Evolutionary conservation across 2,888 invertebrate genomes (phyloP).

Genomic region (Drosophila vallismaia): DNA sequence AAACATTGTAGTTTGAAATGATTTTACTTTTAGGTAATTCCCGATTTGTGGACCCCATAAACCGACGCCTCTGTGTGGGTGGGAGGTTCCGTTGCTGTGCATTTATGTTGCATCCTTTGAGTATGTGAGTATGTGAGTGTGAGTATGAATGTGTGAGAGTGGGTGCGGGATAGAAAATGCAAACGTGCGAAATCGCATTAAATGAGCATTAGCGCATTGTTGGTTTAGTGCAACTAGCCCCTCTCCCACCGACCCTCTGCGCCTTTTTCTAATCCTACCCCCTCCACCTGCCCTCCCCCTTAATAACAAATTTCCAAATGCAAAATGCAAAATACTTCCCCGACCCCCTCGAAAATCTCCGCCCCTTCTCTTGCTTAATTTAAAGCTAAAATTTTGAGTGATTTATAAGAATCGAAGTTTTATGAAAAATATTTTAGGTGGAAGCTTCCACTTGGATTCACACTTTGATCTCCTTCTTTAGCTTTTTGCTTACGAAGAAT

Average conservation of each 20-base stretch:
- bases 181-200: slow-evolving; percentile 79
- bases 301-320: background rate
- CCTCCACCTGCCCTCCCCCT: background rate
- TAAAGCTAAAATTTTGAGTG: slow-evolving; percentile 18
- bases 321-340: background rate
- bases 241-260: too few species aligned
- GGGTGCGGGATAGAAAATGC: slow-evolving; percentile 51
- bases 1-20: background rate
- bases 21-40: background rate
- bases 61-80: background rate
- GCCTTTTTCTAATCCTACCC: background rate
- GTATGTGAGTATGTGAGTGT: slow-evolving; percentile 15
- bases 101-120: slow-evolving; percentile 6
- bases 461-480: background rate
- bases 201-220: slow-evolving; percentile 78
- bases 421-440: background rate
- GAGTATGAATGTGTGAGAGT: slow-evolving; percentile 11
- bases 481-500: background rate
- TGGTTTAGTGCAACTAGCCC: slow-evolving; percentile 51
- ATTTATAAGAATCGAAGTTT: slow-evolving; percentile 1
- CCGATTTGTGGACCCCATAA: background rate
- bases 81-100: slow-evolving; percentile 1
- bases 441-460: background rate
- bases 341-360: background rate
- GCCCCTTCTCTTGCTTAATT: background rate